A percentile compares a stretch with the other conserved stretches of the same genome.
Evolutionary conservation across 2,888 invertebrate genomes (phyloP).

Genomic region (Aporophyla nigra): DNA sequence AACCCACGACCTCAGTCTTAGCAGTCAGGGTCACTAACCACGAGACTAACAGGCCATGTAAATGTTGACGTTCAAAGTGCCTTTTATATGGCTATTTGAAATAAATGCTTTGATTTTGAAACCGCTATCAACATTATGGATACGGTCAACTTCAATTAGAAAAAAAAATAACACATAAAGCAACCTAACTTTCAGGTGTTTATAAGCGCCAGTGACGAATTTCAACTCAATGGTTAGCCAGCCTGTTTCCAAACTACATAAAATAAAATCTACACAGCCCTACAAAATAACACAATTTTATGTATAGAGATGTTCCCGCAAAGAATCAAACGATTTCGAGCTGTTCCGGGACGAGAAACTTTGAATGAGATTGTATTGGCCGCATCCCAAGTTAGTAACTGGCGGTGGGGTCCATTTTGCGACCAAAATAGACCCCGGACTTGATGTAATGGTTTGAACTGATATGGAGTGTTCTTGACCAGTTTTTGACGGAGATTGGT

Average conservation of each 20-base stretch:
- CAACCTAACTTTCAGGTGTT: background rate
- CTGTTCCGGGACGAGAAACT: slow-evolving; percentile 79
- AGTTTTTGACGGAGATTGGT: slow-evolving; percentile 50
- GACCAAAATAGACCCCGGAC: slow-evolving; percentile 54
- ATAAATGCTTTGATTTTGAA: too few species aligned
- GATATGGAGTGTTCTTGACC: slow-evolving; percentile 53
- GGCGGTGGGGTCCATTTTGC: slow-evolving; percentile 60
- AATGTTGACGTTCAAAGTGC: too few species aligned
- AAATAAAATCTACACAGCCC: slow-evolving; percentile 12
- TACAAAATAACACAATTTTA: slow-evolving; percentile 28
- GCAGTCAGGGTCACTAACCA: too few species aligned
- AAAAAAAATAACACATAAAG: background rate
- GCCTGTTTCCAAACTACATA: background rate
- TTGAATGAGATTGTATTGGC: slow-evolving; percentile 89
- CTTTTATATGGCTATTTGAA: too few species aligned
- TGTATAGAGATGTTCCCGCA: slow-evolving; percentile 49
- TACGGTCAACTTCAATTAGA: background rate
- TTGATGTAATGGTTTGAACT: slow-evolving; percentile 58
- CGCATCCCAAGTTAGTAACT: slow-evolving; percentile 80
- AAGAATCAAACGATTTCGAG: slow-evolving; percentile 71
- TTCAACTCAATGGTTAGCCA: background rate
- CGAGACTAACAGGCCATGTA: too few species aligned
- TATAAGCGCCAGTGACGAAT: background rate
- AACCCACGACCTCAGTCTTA: too few species aligned
- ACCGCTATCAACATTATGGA: background rate